phyloP scores from a whole-genome alignment of 2,113 vertebrate species.

The Raphicerus campestris region DNA sequence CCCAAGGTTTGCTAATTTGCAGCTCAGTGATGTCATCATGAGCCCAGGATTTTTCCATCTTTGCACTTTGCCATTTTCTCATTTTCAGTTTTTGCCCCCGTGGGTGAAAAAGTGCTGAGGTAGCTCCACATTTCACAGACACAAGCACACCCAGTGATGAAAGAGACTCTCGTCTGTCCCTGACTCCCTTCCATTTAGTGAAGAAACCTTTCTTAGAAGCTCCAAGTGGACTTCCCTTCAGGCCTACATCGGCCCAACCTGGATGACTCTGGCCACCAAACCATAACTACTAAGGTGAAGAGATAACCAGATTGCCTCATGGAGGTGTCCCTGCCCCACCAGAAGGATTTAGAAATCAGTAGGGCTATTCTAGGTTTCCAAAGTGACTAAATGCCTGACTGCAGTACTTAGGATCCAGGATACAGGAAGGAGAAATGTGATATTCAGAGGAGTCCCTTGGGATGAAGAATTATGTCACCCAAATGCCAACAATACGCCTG shows the following conservation, averaged over 20 bases:
- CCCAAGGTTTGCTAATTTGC: background rate
- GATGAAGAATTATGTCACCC: background rate
- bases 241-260: background rate
- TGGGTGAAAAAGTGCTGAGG: background rate
- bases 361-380: background rate
- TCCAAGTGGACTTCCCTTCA: background rate
- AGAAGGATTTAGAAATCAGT: background rate
- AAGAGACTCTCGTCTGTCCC: background rate
- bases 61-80: background rate
- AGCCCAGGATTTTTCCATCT: background rate
- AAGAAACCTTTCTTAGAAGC: background rate
- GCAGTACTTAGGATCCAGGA: background rate
- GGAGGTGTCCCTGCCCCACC: background rate
- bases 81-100: background rate
- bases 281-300: background rate
- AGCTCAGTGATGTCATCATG: background rate
- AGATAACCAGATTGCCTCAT: background rate
- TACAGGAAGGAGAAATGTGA: background rate
- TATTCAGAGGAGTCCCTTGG: background rate
- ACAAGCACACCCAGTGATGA: background rate
- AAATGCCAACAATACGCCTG: background rate
- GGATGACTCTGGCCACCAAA: background rate
- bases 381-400: background rate
- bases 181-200: background rate
- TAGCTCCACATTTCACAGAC: background rate